Base-by-base conservation (phyloP, 2,113 vertebrate genomes). In the Halichoerus grypus region DNA sequence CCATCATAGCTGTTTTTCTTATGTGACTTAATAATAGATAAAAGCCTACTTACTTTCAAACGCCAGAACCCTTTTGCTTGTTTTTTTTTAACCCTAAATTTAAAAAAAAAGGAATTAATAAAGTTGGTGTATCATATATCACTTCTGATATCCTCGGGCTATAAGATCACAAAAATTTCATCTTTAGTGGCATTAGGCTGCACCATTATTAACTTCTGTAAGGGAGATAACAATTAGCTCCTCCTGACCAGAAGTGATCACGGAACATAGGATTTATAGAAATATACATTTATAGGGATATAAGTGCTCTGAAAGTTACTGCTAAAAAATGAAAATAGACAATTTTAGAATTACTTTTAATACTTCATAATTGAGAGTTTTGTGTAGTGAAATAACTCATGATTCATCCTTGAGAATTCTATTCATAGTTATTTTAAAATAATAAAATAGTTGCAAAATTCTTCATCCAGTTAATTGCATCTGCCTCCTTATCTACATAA, bases 21-120 rank as follows among this genome's bases (percentile, higher is more conserved):
- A 83, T 51, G 6, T 96, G 88, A 97, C 95, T 96, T 96, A 97
- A 98, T 96, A 98, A 97, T 96, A 57, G 26, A 96, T 97, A 96
- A 96, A 88, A 91, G 83, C 22, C 57, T 86, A 71, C 83, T 88
- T 94, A 77, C 71, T 96, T 97, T 96, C 81, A 96, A 97, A 97
- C 96, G 57, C 79, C 92, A 63, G 59, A 95, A 92, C 3, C 13
- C 31, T 81, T 95, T 97, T 33, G 1, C 46, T 91, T 69, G 13
- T 80, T 82, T 77, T n/a, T n/a, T 86, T 80, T 72, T 33, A 61
- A 74, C 16, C 61, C 33, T 31, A 61, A 19, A 42, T 80, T 87
- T 11, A 11, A 19, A 42, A 61, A 61, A 55, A 24, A 46, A 28
- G 7, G 33, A 83, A 31, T 95, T 85, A 81, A 87, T n/a, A 83